phyloP scores from a whole-genome alignment of 2,113 vertebrate species.

The Melanostigma gelatinosum region DNA sequence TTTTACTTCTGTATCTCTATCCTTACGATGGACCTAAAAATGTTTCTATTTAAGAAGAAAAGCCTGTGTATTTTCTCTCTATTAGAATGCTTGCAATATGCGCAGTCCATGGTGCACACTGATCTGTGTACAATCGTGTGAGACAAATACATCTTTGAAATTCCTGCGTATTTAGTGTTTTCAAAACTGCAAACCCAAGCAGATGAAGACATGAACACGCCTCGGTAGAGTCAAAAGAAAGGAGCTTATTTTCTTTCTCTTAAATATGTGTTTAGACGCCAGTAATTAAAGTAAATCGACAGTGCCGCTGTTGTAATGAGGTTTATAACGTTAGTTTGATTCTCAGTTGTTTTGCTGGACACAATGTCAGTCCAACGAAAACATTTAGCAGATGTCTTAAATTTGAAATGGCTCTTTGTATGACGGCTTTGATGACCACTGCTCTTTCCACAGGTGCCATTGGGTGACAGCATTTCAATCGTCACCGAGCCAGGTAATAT shows the following conservation, averaged over 20 bases:
- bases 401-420: conserved; percentile 13
- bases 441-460: conserved; percentile 55
- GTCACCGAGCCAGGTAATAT: conserved; percentile 33
- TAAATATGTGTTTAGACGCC: background rate
- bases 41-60: background rate
- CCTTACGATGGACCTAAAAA: background rate
- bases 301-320: conserved; percentile 18
- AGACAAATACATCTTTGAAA: background rate
- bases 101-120: background rate
- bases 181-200: background rate
- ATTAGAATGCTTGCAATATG: background rate
- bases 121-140: background rate
- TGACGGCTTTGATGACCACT: conserved; percentile 25
- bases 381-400: conserved; percentile 26
- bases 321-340: conserved; percentile 7
- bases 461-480: conserved; percentile 44
- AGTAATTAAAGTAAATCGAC: background rate
- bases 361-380: conserved; percentile 27
- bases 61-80: too few species aligned
- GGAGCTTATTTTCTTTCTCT: background rate
- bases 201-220: background rate
- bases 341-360: conserved; percentile 35
- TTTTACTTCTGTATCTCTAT: background rate
- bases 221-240: background rate
- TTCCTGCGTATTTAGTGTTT: conserved; percentile 1